Conservation (phyloP, 2,888 invertebrate species). For the Apamea epomidion region DNA sequence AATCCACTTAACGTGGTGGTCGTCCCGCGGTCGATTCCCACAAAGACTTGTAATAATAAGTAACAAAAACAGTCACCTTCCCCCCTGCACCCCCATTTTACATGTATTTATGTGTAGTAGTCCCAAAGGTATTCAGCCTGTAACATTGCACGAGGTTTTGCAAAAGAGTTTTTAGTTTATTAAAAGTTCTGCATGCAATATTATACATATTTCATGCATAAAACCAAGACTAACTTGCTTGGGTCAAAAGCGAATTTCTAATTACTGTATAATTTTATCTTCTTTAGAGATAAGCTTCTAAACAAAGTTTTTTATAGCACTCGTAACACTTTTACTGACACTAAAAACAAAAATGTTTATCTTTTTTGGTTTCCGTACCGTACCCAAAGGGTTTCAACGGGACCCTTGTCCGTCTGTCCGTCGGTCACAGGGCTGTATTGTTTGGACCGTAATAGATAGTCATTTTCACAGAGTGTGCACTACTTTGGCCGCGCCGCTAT, state of each 20-base stretch:
- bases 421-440: too few species aligned
- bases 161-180: conserved; percentile 25
- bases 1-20: conserved; percentile 45
- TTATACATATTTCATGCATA: neutral
- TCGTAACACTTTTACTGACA: neutral
- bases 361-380: too few species aligned
- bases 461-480: too few species aligned
- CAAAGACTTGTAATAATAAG: conserved; percentile 36
- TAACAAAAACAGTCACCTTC: conserved; percentile 33
- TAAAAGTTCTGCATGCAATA: conserved; percentile 3
- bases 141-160: conserved; percentile 12
- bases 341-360: neutral
- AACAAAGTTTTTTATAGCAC: neutral
- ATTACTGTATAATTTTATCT: neutral
- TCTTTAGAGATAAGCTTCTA: neutral
- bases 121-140: neutral
- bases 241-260: neutral
- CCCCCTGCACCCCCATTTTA: neutral
- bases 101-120: conserved; percentile 5
- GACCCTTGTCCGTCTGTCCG: too few species aligned
- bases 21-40: neutral
- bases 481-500: too few species aligned
- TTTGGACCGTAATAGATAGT: too few species aligned
- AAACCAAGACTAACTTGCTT: neutral
- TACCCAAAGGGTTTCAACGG: neutral